Evolutionary conservation across 1,140 invertebrate species (phyloP), one percentile per base, ranked within the genome.

Genomic region (Drosophila mauritiana): DNA sequence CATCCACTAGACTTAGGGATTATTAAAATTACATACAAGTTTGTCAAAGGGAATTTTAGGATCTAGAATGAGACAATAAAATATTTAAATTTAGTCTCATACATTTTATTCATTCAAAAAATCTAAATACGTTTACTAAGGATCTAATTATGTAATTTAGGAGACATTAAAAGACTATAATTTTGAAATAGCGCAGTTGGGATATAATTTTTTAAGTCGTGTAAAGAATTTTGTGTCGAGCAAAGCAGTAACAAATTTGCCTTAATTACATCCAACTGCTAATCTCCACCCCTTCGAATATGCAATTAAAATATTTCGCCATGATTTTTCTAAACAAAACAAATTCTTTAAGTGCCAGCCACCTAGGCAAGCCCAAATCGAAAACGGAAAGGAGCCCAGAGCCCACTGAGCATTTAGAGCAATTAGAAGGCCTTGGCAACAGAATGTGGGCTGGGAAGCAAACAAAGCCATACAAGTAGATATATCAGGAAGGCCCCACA

Each of bases 261-360:
- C 22, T 22, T 69, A 69, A 69, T 69, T 48, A 34, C 25, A 31
- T 25, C 12, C 45, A 34, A 11, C 45, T 31, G n/a, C n/a, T 17
- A 10, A 13, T 25, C 52, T 48, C 34, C 22, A 31, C 15, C 13
- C 4, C 12, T 51, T 36, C 3, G n/a, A 39, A 67, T 59, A 63
- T 68, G 72, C 73, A 85, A 85, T 85, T 84, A 84, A 84, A 84
- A 85, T 77, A 80, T 68, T 77, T 49, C 80, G 77, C 80, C 62
- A 80, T 84, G 80, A 84, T 85, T 84, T 59, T 54, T 10, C 64
- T 7, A n/a, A 69, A 70, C 51, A 55, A 36, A 54, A 75, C 79
- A 59, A 72, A 69, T 83, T 79, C 54, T 72, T 69, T 11, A 70
- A 70, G 55, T 46, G 40, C 15, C 48, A 43, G 65, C 31, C 67